Conservation (phyloP, 1,140 invertebrate species). For the Atta texana region DNA sequence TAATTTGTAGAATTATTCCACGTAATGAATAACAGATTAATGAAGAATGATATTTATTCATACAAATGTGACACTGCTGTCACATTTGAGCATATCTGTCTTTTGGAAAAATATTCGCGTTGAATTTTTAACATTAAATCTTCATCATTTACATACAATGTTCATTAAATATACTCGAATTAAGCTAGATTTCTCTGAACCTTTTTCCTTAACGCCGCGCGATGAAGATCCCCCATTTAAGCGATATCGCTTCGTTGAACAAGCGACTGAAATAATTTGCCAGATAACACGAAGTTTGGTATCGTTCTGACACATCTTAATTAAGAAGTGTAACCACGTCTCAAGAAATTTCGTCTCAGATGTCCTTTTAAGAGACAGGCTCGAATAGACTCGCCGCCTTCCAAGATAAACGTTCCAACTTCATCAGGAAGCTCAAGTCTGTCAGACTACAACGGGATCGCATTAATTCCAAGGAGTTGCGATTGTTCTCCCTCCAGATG, state of each 20-base stretch:
- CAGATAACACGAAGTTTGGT: conserved; percentile 47
- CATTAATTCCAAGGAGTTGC: conserved; percentile 53
- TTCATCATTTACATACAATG: neutral
- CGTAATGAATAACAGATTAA: neutral
- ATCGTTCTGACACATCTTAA: conserved; percentile 58
- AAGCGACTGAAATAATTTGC: conserved; percentile 56
- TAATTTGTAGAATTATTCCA: neutral
- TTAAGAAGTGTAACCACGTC: conserved; percentile 51
- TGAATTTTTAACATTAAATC: conserved; percentile 5
- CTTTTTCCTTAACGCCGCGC: conserved; percentile 1
- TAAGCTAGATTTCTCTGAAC: neutral
- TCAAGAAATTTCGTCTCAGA: conserved; percentile 51
- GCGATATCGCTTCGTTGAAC: conserved; percentile 24
- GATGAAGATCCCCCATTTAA: conserved; percentile 9
- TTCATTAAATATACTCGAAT: conserved; percentile 32
- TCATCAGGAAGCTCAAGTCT: conserved; percentile 59
- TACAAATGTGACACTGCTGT: neutral
- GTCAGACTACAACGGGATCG: conserved; percentile 51
- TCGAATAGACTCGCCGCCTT: conserved; percentile 35
- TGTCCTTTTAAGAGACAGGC: conserved; percentile 36
- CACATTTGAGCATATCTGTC: neutral
- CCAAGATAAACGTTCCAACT: conserved; percentile 61
- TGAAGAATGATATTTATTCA: neutral
- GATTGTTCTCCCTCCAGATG: conserved; percentile 42
- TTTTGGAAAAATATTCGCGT: neutral